A percentile compares a stretch with the other conserved stretches of the same genome.
These are phyloP conservation scores for Rhinichthys osculus DNA, from an alignment of 2,797 vertebrate species.

Conservation along the genomic window DNA sequence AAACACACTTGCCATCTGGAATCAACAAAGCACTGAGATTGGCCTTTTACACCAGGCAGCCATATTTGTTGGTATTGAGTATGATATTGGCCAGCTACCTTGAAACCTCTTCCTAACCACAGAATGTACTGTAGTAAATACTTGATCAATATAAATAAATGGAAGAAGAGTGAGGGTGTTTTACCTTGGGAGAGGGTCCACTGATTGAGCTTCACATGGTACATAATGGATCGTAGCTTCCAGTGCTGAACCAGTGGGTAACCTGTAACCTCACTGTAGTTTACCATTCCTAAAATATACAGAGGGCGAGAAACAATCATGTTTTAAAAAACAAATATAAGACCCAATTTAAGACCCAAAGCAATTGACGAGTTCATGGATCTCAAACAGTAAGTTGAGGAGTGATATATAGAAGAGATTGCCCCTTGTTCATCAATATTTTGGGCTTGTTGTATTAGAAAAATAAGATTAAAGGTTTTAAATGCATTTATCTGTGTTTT, in stretches of 20 bases:
- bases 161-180: conserved; percentile 40
- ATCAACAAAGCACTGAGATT: conserved; percentile 5
- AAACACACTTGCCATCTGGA: neutral
- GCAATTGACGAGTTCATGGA: neutral
- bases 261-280: conserved; percentile 97
- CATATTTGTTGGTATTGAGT: conserved; percentile 4
- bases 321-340: neutral
- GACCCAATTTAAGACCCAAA: neutral
- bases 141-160: conserved; percentile 20
- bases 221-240: conserved; percentile 92
- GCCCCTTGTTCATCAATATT: neutral
- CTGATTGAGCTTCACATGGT: conserved; percentile 94
- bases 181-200: conserved; percentile 93
- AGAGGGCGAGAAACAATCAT: neutral
- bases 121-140: neutral
- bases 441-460: neutral
- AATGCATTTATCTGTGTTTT: neutral
- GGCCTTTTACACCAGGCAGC: neutral
- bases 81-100: neutral
- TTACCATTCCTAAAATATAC: conserved; percentile 90
- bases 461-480: neutral
- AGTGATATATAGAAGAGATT: neutral
- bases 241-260: conserved; percentile 94
- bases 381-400: neutral
- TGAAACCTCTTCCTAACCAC: neutral